These are phyloP conservation scores for Pseudomugil gertrudae DNA, from an alignment of 2,797 vertebrate genomes.

Conservation along the genomic window DNA sequence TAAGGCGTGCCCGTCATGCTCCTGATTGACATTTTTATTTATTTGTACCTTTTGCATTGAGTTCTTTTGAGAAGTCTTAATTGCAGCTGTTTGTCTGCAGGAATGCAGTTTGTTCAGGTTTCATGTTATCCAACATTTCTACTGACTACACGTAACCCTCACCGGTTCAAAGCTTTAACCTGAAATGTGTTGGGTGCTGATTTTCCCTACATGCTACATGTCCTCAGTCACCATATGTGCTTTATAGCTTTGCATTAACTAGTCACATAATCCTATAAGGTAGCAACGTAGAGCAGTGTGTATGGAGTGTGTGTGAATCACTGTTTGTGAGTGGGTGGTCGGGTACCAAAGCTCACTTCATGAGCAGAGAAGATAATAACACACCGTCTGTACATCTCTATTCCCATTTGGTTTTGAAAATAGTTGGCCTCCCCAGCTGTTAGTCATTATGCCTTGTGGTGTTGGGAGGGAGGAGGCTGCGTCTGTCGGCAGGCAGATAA, in stretches of 20 bases:
- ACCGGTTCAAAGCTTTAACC: constrained; percentile 13
- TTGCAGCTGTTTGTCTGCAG: constrained; percentile 8
- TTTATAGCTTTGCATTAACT: constrained; percentile 49
- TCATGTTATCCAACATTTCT: constrained; percentile 9
- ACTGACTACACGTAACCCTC: background rate
- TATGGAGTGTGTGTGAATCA: constrained; percentile 67
- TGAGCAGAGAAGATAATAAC: constrained; percentile 71
- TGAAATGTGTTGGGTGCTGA: constrained; percentile 7
- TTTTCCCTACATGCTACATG: constrained; percentile 4
- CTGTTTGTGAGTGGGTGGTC: constrained; percentile 74
- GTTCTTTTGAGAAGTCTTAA: constrained; percentile 9
- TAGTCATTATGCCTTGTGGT: constrained; percentile 65
- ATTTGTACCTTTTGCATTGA: constrained; percentile 1
- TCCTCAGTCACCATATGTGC: constrained; percentile 34
- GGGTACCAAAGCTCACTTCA: constrained; percentile 68
- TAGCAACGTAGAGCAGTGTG: constrained; percentile 22
- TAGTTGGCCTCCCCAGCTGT: constrained; percentile 72
- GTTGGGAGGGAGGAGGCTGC: constrained; percentile 43
- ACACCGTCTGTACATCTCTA: constrained; percentile 62
- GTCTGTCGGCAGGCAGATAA: constrained; percentile 67
- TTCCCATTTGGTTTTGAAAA: constrained; percentile 69
- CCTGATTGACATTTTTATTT: background rate
- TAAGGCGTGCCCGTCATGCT: background rate
- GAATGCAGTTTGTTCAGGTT: constrained; percentile 10
- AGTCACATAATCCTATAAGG: constrained; percentile 53